Evolutionary conservation across 1,140 invertebrate genomes (phyloP).

Genomic region (Tetramorium parvispinum): DNA sequence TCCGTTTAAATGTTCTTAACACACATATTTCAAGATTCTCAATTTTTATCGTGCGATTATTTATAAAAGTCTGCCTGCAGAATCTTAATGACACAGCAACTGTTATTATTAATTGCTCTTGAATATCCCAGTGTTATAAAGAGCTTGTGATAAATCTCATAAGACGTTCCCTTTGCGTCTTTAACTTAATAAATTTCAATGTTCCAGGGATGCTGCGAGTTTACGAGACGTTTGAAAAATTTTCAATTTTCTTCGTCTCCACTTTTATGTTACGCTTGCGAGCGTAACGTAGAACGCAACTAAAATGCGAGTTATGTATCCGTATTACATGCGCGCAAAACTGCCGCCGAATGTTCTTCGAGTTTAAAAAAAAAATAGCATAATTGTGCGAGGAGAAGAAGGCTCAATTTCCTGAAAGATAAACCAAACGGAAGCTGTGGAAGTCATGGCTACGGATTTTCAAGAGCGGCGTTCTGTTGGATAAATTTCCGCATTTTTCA

Average conservation of each 20-base stretch:
- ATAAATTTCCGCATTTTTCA: conserved; percentile 46
- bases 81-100: not conserved
- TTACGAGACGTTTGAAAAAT: conserved; percentile 46
- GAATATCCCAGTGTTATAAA: not conserved
- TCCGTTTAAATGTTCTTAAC: not conserved
- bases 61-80: not conserved
- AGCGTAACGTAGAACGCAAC: not conserved
- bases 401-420: conserved; percentile 34
- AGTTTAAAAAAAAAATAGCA: conserved; percentile 16
- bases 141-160: not conserved
- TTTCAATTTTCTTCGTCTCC: conserved; percentile 42
- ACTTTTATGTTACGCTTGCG: not conserved
- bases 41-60: not conserved
- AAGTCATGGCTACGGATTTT: conserved; percentile 34
- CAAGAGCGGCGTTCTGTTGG: conserved; percentile 26
- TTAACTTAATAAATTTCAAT: conserved; percentile 6
- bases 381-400: conserved; percentile 19
- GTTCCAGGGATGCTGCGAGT: not conserved
- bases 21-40: not conserved
- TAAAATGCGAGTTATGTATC: conserved; percentile 25
- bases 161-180: not conserved
- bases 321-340: conserved; percentile 5
- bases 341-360: conserved; percentile 19
- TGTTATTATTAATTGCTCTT: not conserved
- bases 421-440: conserved; percentile 4